Evolutionary conservation across 2,888 invertebrate genomes (phyloP).

Genomic region (Scrobipalpa costella): DNA sequence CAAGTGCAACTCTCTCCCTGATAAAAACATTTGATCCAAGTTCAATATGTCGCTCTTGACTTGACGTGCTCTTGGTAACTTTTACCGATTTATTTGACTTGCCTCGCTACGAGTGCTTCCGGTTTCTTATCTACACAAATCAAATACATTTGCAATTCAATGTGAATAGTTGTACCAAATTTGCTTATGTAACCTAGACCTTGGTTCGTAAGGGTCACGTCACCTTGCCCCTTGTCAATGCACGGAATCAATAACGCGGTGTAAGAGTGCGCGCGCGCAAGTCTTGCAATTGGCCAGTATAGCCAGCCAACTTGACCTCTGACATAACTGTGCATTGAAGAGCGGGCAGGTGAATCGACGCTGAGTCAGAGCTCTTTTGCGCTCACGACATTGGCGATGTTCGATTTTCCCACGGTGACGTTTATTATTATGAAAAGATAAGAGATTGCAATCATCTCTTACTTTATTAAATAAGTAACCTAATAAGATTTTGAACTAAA

Average conservation of each 20-base stretch:
- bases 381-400: constrained; percentile 18
- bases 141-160: constrained; percentile 1
- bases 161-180: neutral
- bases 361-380: constrained; percentile 40
- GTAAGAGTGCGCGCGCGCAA: neutral
- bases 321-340: constrained; percentile 39
- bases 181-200: constrained; percentile 8
- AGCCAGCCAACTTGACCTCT: constrained; percentile 43
- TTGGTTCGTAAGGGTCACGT: constrained; percentile 5
- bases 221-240: constrained; percentile 17
- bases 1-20: neutral
- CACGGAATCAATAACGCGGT: constrained; percentile 5
- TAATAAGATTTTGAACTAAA: neutral
- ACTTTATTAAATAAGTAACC: neutral
- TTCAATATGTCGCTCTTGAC: no score
- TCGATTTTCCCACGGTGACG: constrained; percentile 13
- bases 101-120: neutral
- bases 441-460: neutral
- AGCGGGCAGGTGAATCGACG: constrained; percentile 29
- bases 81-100: neutral
- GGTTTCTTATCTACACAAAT: neutral
- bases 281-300: constrained; percentile 21
- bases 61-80: neutral
- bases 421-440: constrained; percentile 3
- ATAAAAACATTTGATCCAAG: neutral